A percentile compares a stretch with the other conserved stretches of the same genome.
Conservation (phyloP, 2,888 invertebrate genomes). For the Drosophila subsilvestris region DNA sequence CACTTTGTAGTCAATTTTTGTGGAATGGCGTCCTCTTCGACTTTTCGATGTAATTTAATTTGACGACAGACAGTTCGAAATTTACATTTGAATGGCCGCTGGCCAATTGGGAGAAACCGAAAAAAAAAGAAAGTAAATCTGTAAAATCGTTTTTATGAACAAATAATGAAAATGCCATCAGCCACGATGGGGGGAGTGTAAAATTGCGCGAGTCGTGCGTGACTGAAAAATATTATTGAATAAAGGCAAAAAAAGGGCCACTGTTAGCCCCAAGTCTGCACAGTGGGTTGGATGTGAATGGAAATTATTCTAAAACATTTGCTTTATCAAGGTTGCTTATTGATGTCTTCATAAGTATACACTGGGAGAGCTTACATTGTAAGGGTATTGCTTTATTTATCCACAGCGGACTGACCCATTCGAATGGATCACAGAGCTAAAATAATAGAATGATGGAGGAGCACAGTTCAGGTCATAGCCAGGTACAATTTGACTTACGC, state of each 20-base stretch:
- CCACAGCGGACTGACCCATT: too few species aligned
- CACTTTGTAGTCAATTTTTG: constrained; percentile 29
- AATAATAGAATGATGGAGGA: too few species aligned
- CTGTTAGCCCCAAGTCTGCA: neutral
- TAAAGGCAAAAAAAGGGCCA: constrained; percentile 9
- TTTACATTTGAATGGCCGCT: constrained; percentile 40
- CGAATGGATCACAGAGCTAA: too few species aligned
- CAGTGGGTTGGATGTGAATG: neutral
- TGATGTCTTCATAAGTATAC: neutral
- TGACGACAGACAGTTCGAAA: constrained; percentile 37
- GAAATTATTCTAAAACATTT: neutral
- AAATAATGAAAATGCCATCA: constrained; percentile 62
- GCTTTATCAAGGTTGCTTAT: neutral
- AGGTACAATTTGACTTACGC: too few species aligned
- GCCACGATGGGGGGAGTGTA: constrained; percentile 4
- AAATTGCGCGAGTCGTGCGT: constrained; percentile 31
- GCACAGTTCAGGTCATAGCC: too few species aligned
- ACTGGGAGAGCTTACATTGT: neutral
- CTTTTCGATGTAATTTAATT: constrained; percentile 54
- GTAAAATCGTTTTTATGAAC: constrained; percentile 57
- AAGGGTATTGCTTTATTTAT: too few species aligned
- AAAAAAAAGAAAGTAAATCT: constrained; percentile 56
- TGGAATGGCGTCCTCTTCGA: constrained; percentile 31
- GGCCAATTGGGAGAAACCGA: constrained; percentile 22
- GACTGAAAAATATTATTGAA: constrained; percentile 41